Evolutionary conservation across 2,113 vertebrate genomes (phyloP).

Genomic region (Pithys albifrons): DNA sequence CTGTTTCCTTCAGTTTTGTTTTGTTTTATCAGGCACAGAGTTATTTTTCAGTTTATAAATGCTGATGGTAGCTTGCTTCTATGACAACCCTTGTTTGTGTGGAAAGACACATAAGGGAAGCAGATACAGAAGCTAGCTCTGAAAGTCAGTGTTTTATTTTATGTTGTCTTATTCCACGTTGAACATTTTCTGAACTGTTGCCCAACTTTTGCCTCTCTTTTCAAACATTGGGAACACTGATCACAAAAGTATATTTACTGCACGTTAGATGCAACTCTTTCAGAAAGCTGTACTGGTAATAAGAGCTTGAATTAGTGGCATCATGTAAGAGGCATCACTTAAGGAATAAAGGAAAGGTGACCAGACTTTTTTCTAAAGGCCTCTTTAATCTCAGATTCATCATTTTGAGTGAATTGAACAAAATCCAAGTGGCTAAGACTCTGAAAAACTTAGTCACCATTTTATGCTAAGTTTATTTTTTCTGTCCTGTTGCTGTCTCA

Average conservation of each 20-base stretch:
- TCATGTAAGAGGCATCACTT: rapidly evolving
- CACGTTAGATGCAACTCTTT: background rate
- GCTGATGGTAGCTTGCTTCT: background rate
- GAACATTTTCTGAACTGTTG: background rate
- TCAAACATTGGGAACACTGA: background rate
- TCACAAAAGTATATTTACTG: background rate
- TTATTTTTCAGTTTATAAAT: constrained; percentile 12
- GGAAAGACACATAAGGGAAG: background rate
- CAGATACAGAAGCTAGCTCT: background rate
- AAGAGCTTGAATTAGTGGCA: background rate
- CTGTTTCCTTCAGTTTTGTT: background rate
- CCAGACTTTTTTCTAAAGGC: constrained; percentile 5
- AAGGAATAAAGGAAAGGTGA: background rate
- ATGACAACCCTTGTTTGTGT: constrained; percentile 13
- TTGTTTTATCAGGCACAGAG: background rate
- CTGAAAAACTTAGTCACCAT: background rate
- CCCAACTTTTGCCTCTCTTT: background rate
- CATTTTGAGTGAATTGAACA: constrained; percentile 25
- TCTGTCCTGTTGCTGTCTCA: background rate
- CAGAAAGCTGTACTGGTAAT: background rate
- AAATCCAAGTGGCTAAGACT: background rate
- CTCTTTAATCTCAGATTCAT: constrained; percentile 3
- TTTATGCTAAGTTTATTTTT: background rate
- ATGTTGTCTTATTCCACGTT: background rate
- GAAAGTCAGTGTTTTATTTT: background rate